phyloP scores from a whole-genome alignment of 2,888 invertebrate species.

The Ectobius pallidus region DNA sequence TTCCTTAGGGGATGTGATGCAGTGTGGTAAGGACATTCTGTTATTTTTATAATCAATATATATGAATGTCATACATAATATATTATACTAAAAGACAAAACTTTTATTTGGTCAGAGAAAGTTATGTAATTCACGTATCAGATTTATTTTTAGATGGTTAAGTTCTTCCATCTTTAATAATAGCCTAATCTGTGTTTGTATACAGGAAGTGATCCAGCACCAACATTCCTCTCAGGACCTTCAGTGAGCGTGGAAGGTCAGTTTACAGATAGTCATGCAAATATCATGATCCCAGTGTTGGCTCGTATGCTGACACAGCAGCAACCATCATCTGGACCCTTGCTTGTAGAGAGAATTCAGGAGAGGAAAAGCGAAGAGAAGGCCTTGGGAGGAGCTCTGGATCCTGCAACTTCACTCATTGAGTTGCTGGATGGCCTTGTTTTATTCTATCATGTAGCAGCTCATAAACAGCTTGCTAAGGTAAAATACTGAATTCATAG shows the following conservation, averaged over 20 bases:
- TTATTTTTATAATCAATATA: too few species aligned
- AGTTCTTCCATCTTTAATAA: too few species aligned
- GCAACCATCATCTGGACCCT: constrained; percentile 22
- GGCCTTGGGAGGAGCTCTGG: constrained; percentile 58
- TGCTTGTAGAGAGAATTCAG: constrained; percentile 34
- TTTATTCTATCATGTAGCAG: constrained; percentile 69
- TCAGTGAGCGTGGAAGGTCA: constrained; percentile 1
- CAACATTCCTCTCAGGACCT: constrained; percentile 22
- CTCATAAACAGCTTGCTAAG: constrained; percentile 68
- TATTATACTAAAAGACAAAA: too few species aligned
- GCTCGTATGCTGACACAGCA: constrained; percentile 39
- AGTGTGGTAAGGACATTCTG: too few species aligned
- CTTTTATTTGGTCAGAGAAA: too few species aligned
- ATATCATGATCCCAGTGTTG: constrained; percentile 37
- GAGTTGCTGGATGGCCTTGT: constrained; percentile 71
- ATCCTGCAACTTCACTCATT: constrained; percentile 59
- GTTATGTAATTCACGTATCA: too few species aligned
- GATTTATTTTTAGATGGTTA: too few species aligned
- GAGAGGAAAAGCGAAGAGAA: constrained; percentile 38
- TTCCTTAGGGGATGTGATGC: too few species aligned
- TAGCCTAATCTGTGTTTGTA: too few species aligned
- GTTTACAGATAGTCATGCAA: constrained; percentile 20
- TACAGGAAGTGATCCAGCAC: too few species aligned
- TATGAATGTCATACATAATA: too few species aligned
- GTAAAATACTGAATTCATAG: constrained; percentile 29